Evolutionary conservation across 2,113 vertebrate species (phyloP).

Genomic region (Catharus fuscescens): DNA sequence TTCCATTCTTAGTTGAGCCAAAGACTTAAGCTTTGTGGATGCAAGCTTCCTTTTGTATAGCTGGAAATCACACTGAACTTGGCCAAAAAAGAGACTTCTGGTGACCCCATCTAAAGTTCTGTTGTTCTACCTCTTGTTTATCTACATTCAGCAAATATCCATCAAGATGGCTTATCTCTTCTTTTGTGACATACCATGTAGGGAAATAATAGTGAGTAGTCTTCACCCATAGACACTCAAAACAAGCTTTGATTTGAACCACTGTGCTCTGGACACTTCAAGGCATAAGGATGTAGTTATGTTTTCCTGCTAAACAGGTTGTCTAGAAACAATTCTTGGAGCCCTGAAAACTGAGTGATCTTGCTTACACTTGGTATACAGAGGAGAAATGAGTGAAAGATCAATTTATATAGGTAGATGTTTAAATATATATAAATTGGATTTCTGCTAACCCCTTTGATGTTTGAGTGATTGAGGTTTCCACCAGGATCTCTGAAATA

Average conservation of each 20-base stretch:
- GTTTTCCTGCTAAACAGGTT: neutral
- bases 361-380: neutral
- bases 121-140: neutral
- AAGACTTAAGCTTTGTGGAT: neutral
- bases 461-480: neutral
- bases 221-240: neutral
- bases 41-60: neutral
- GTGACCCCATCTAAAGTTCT: neutral
- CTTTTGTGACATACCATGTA: neutral
- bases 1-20: conserved; percentile 17
- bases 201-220: rapidly evolving
- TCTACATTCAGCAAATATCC: neutral
- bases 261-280: neutral
- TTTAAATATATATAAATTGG: neutral
- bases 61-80: neutral
- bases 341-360: neutral
- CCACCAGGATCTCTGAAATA: neutral
- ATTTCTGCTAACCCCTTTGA: neutral
- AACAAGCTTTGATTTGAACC: neutral
- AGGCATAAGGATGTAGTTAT: neutral
- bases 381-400: neutral
- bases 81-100: neutral
- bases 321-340: neutral
- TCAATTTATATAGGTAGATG: neutral
- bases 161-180: neutral